Evolutionary conservation across 2,797 vertebrate genomes (phyloP).

Genomic region (Phalloptychus januarius): DNA sequence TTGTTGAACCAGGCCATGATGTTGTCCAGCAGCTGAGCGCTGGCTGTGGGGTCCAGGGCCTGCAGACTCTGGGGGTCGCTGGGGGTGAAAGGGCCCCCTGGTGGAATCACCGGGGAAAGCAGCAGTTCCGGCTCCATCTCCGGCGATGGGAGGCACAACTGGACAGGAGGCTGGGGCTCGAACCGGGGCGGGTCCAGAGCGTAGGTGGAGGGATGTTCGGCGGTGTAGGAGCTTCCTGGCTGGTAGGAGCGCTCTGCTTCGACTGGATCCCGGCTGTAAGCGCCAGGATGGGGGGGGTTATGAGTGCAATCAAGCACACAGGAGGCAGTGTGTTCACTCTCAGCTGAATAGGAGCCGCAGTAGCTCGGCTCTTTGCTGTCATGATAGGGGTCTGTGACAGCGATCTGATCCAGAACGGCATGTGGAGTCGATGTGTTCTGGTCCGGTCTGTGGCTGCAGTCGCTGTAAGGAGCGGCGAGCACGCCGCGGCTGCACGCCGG

Average conservation of each 20-base stretch:
- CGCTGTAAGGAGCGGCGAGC: constrained; percentile 47
- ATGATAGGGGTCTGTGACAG: constrained; percentile 51
- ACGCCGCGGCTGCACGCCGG: constrained; percentile 53
- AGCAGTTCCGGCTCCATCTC: constrained; percentile 71
- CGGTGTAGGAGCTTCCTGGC: constrained; percentile 55
- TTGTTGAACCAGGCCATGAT: constrained; percentile 99
- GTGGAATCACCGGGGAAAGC: constrained; percentile 79
- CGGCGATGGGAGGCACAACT: constrained; percentile 77
- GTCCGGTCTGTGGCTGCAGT: constrained; percentile 60
- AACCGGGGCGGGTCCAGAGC: constrained; percentile 36
- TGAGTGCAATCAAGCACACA: constrained; percentile 43
- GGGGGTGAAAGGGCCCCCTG: constrained; percentile 82
- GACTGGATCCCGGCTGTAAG: constrained; percentile 40
- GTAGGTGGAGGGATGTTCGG: constrained; percentile 49
- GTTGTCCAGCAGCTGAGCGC: constrained; percentile 96
- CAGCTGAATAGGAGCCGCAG: constrained; percentile 51
- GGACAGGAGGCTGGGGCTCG: constrained; percentile 57
- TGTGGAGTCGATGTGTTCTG: constrained; percentile 41
- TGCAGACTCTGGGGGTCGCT: constrained; percentile 86
- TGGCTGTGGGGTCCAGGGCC: constrained; percentile 86
- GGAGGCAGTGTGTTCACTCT: constrained; percentile 58
- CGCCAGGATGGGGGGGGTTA: constrained; percentile 24
- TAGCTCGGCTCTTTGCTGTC: constrained; percentile 57
- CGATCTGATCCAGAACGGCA: constrained; percentile 49
- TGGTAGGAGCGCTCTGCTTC: constrained; percentile 56